These are phyloP conservation scores for Metridium senile DNA, from an alignment of 92 coral and sea anemone genomes.

Conservation along the genomic window DNA sequence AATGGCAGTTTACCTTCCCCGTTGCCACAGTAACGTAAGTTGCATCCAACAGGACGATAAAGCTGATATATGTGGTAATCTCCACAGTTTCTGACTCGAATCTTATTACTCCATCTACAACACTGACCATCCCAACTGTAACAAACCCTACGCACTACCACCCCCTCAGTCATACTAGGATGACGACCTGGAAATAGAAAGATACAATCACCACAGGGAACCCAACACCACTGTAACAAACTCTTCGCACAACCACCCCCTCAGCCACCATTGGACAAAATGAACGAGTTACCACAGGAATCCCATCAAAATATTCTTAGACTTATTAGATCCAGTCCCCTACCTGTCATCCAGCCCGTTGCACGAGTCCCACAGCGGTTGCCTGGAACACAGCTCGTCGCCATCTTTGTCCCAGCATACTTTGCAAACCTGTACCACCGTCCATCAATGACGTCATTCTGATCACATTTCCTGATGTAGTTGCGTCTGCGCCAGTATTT, in stretches of 20 bases:
- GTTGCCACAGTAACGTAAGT: conserved; percentile 14
- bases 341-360: conserved; percentile 46
- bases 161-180: conserved; percentile 3
- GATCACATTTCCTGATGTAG: not conserved
- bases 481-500: not conserved
- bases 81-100: conserved; percentile 20
- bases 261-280: no score
- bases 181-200: conserved; percentile 16
- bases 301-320: no score
- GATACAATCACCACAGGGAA: not conserved
- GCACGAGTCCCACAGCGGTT: conserved; percentile 29
- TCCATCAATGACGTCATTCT: not conserved
- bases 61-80: not conserved
- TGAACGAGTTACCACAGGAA: no score
- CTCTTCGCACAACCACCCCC: not conserved
- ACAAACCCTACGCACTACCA: conserved; percentile 8
- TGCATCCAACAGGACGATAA: not conserved
- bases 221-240: not conserved
- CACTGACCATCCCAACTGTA: not conserved
- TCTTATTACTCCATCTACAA: conserved; percentile 12
- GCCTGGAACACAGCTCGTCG: conserved; percentile 11
- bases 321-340: not conserved
- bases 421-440: conserved; percentile 39
- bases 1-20: not conserved
- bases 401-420: conserved; percentile 33